Base-by-base conservation (phyloP, 2,888 invertebrate species). In the Pherbina coryleti region DNA sequence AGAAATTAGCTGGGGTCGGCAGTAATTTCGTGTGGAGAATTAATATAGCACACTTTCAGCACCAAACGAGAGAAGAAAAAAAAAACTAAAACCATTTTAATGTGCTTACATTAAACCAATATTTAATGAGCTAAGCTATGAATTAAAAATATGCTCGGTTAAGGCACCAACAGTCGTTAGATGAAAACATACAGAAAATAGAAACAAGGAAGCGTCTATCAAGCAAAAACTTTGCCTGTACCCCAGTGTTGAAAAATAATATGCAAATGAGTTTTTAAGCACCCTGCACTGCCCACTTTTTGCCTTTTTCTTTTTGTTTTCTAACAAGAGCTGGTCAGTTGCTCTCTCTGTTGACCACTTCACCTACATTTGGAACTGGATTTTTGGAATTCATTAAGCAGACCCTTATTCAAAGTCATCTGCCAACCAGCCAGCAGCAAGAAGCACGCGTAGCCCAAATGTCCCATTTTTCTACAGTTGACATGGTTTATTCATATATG, bases 361-460 rank as follows among this genome's bases (percentile, higher is more conserved):
- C 34, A 66, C 64, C 64, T 66, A 66, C 64, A 66, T 66, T 66
- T 34, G 34, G 19, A 66, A 66, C 64, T 66, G 64, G 64, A 66
- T 66, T 66, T 31, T 17, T 2, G 55, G 22, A 55, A 55, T 55
- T 22, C 55, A 55, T 55, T 55, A 55, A 19, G 55, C 55, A 22
- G 55, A 22, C 55, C 55, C n/a, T 19, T 55, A 22, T n/a, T 22
- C 7, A n/a, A 55, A 55, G 22, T 19, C 22, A 55, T 55, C 17
- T 3, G 17, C 51, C 55, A 55, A 8, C 5, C 8, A 19, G 55
- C 22, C 55, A 55, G 55, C n/a, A n/a, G 4, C 53, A 53, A 17
- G n/a, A 53, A 44, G 55, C 55, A 55, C 55, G 55, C 55, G 19
- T 55, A 19, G 8, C 44, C 44, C 44, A 44, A 44, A 44, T 44